A percentile compares a stretch with the other conserved stretches of the same genome.
Conservation (phyloP, 2,113 vertebrate species). For the Leptocoma aspasia region DNA sequence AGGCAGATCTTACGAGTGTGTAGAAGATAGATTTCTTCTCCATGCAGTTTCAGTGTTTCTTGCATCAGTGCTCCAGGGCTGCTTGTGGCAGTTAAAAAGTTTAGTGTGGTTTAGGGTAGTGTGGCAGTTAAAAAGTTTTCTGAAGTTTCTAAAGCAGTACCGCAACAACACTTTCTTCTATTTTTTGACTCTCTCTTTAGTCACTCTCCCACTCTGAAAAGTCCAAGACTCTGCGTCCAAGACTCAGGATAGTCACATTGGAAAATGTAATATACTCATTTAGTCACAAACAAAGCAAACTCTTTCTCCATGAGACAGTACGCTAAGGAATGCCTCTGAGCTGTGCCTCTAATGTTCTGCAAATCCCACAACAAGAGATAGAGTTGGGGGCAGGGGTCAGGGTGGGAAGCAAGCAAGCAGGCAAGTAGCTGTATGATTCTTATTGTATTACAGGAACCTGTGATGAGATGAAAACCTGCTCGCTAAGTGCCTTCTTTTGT, state of each 20-base stretch:
- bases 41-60: background rate
- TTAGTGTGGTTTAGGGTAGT: background rate
- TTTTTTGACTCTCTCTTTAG: background rate
- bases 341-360: background rate
- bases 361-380: background rate
- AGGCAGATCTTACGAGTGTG: background rate
- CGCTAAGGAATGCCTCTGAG: background rate
- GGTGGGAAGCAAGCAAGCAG: background rate
- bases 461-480: background rate
- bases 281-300: background rate
- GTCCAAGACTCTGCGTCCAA: background rate
- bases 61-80: background rate
- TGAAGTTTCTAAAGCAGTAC: background rate
- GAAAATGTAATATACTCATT: background rate
- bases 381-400: background rate
- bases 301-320: background rate
- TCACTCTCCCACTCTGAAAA: background rate
- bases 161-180: background rate
- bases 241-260: fast-evolving
- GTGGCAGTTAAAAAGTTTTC: background rate
- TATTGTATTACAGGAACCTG: background rate
- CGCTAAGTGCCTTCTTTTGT: background rate
- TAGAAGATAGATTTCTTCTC: background rate
- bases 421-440: background rate
- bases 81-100: background rate